A percentile compares a stretch with the other conserved stretches of the same genome.
Conservation (phyloP, 2,797 vertebrate genomes). For the Siniperca undulata region DNA sequence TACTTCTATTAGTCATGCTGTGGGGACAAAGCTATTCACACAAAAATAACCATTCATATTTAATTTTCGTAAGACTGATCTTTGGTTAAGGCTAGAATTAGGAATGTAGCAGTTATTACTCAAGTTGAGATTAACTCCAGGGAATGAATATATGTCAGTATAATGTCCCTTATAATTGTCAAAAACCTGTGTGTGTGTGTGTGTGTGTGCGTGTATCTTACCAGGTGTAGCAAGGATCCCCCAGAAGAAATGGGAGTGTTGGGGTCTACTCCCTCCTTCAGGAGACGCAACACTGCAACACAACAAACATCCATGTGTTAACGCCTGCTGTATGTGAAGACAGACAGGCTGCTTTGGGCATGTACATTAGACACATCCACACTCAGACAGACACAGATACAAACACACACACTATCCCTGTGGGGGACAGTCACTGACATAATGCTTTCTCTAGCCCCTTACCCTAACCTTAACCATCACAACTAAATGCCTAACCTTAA, state of each 20-base stretch:
- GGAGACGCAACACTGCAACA: constrained; percentile 90
- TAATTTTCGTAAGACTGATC: too few relatives aligned
- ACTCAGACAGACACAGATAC: neutral
- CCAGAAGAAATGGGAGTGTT: constrained; percentile 87
- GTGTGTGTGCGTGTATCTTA: constrained; percentile 78
- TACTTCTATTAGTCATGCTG: too few relatives aligned
- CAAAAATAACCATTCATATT: too few relatives aligned
- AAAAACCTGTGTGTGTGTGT: neutral
- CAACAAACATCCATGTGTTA: constrained; percentile 55
- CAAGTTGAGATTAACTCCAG: neutral
- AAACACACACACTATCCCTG: neutral
- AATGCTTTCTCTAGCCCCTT: too few relatives aligned
- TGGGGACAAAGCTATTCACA: too few relatives aligned
- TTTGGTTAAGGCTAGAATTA: too few relatives aligned
- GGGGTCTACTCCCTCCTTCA: constrained; percentile 92
- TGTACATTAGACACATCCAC: constrained; percentile 13
- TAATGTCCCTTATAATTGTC: neutral
- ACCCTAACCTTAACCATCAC: too few relatives aligned
- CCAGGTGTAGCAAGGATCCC: constrained; percentile 95
- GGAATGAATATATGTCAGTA: neutral
- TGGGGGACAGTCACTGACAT: too few relatives aligned
- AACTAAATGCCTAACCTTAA: too few relatives aligned
- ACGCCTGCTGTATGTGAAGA: constrained; percentile 35
- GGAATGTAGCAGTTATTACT: neutral
- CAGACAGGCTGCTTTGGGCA: constrained; percentile 10